phyloP scores from a whole-genome alignment of 2,113 vertebrate species.

The Cettia cetti region DNA sequence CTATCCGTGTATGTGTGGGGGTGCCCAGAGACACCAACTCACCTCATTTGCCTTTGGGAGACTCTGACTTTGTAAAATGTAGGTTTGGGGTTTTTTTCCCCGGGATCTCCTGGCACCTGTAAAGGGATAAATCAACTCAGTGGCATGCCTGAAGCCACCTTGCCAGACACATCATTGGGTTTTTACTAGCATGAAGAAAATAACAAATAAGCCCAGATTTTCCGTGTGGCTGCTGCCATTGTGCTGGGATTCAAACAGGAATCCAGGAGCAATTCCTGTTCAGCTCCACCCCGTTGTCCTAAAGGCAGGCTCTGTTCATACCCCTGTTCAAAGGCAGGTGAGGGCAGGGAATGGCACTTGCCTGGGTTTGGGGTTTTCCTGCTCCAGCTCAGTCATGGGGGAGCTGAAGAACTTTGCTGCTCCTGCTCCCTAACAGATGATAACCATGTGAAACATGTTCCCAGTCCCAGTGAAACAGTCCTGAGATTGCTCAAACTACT shows the following conservation, averaged over 20 bases:
- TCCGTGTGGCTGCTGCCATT: neutral
- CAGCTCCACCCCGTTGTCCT: too few species aligned
- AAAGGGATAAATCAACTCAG: neutral
- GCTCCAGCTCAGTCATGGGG: neutral
- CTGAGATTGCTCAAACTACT: neutral
- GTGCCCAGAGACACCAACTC: neutral
- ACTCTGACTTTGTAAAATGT: neutral
- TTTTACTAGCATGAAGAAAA: neutral
- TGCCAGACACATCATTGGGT: fast-evolving
- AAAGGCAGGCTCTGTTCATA: neutral
- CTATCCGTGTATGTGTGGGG: fast-evolving
- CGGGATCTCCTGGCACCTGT: neutral
- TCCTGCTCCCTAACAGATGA: neutral
- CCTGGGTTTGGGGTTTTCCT: neutral
- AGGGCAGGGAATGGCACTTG: neutral
- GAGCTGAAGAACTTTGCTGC: neutral
- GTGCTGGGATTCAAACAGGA: neutral
- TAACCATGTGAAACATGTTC: fast-evolving
- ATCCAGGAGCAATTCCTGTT: neutral
- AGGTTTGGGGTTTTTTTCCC: too few species aligned
- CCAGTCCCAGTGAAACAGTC: neutral
- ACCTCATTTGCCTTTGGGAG: neutral
- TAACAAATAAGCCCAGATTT: neutral
- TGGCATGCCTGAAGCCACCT: neutral
- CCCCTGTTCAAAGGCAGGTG: neutral